phyloP scores from a whole-genome alignment of 2,888 invertebrate species.

The Chloromyia formosa region DNA sequence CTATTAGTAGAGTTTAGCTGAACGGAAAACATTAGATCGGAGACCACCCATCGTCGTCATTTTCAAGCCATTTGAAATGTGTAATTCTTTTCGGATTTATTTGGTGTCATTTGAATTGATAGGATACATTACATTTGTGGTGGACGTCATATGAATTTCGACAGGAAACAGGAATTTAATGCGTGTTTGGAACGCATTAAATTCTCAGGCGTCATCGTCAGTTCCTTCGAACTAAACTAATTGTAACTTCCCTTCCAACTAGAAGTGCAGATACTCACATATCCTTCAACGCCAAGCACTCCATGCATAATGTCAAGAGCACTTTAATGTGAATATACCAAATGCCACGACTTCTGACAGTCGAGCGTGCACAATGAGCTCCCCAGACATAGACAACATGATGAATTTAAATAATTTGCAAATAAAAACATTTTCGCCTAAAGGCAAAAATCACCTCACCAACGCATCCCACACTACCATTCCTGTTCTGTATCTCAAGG shows the following conservation, averaged over 20 bases:
- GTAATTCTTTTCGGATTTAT: background rate
- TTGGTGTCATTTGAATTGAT: background rate
- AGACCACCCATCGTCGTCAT: background rate
- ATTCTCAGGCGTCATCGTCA: too few relatives aligned
- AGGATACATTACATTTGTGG: background rate
- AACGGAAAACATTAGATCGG: background rate
- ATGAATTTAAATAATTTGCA: slow-evolving; percentile 30
- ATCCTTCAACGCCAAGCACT: too few relatives aligned
- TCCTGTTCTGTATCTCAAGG: background rate
- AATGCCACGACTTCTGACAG: too few relatives aligned
- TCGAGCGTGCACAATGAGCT: too few relatives aligned
- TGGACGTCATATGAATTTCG: too few relatives aligned
- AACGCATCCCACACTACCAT: background rate
- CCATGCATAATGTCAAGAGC: too few relatives aligned
- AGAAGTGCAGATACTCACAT: too few relatives aligned
- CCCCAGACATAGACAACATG: slow-evolving; percentile 13
- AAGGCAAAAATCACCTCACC: background rate
- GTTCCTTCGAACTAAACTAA: too few relatives aligned
- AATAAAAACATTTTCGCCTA: slow-evolving; percentile 26
- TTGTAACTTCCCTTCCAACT: too few relatives aligned
- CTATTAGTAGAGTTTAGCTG: background rate
- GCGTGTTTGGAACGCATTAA: too few relatives aligned
- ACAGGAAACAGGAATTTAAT: too few relatives aligned
- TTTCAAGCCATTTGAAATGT: background rate
- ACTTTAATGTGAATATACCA: too few relatives aligned